These are phyloP conservation scores for Pipistrellus pygmaeus DNA, from an alignment of 2,797 vertebrate species.

Conservation along the genomic window DNA sequence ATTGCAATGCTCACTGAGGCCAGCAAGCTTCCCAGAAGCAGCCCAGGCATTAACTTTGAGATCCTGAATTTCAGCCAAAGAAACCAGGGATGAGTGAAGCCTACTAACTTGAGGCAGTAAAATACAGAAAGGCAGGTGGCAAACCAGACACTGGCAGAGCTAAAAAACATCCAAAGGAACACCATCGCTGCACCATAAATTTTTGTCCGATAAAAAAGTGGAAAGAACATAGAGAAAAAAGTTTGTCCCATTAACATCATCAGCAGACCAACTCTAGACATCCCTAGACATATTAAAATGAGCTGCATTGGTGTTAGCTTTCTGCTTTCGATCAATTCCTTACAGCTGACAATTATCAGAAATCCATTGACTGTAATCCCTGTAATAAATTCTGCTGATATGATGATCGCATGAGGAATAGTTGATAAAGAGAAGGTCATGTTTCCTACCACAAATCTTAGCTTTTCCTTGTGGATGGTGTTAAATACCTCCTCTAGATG, in stretches of 20 bases:
- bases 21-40: conserved; percentile 76
- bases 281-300: conserved; percentile 44
- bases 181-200: conserved; percentile 22
- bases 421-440: background rate
- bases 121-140: conserved; percentile 38
- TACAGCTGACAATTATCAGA: conserved; percentile 66
- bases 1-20: background rate
- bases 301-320: conserved; percentile 49
- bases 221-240: conserved; percentile 63
- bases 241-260: background rate
- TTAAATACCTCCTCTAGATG: background rate
- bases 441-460: conserved; percentile 24
- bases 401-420: conserved; percentile 56
- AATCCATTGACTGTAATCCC: conserved; percentile 70
- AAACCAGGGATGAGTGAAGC: conserved; percentile 77
- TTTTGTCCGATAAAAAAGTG: background rate
- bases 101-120: conserved; percentile 75
- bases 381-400: conserved; percentile 65
- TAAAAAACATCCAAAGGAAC: conserved; percentile 73
- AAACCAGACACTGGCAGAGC: conserved; percentile 69
- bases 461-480: background rate
- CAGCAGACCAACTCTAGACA: conserved; percentile 67
- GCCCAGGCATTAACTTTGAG: conserved; percentile 57
- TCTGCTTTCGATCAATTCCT: conserved; percentile 48
- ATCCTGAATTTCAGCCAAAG: conserved; percentile 82